Evolutionary conservation across 2,113 vertebrate genomes (phyloP).

Genomic region (Mixornis gularis): DNA sequence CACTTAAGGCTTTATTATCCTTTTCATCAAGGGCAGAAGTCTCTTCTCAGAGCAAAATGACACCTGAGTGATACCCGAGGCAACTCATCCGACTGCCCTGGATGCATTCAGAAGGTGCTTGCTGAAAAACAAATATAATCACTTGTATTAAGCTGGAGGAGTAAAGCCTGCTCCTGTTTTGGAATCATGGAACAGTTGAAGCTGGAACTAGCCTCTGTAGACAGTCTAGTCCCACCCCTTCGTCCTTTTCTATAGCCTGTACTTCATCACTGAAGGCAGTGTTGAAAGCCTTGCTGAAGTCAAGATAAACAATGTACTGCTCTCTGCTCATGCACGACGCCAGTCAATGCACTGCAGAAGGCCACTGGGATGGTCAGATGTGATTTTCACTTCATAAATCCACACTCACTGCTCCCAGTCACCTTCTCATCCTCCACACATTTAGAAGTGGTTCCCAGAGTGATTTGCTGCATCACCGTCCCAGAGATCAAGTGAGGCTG

Average conservation of each 20-base stretch:
- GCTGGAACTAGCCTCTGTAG: not conserved
- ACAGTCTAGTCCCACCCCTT: not conserved
- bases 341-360: not conserved
- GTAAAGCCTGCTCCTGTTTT: not conserved
- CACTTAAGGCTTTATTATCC: not conserved
- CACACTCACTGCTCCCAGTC: not conserved
- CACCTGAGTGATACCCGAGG: not conserved
- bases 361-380: not conserved
- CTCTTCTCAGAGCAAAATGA: not conserved
- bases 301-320: not conserved
- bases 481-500: not conserved
- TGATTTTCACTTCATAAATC: not conserved
- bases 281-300: not conserved
- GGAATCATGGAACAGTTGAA: not conserved
- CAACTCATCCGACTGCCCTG: not conserved
- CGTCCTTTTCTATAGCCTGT: not conserved
- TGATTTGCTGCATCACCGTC: not conserved
- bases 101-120: rapidly evolving
- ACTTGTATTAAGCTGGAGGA: not conserved
- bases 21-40: not conserved
- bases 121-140: not conserved
- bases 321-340: not conserved
- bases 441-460: not conserved
- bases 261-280: not conserved
- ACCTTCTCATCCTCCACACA: not conserved